phyloP scores from a whole-genome alignment of 2,113 vertebrate species.

The Pomatorhinus ruficollis region DNA sequence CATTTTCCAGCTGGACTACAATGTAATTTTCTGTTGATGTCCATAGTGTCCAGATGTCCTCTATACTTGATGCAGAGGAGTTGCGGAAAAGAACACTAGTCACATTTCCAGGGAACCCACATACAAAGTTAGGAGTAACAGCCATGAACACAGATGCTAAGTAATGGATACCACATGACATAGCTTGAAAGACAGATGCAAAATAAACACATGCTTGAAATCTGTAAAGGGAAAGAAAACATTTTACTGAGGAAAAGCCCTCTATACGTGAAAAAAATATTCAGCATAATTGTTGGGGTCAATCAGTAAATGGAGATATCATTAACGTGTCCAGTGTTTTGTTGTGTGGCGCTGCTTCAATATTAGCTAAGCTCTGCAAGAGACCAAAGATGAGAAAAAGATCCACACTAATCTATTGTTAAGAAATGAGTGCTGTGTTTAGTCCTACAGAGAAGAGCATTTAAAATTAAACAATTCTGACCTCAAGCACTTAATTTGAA shows the following conservation, averaged over 20 bases:
- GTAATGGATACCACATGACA: slow-evolving; percentile 92
- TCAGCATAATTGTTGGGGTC: not conserved
- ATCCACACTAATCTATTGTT: not conserved
- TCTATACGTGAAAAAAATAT: not conserved
- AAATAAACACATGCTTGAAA: slow-evolving; percentile 92
- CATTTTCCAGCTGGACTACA: slow-evolving; percentile 77
- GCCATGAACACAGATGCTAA: slow-evolving; percentile 90
- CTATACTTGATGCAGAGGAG: slow-evolving; percentile 69
- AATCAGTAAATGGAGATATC: not conserved
- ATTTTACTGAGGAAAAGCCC: not conserved
- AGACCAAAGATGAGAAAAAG: not conserved
- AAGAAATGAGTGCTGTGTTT: not conserved
- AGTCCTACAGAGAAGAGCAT: not conserved
- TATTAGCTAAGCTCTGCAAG: not conserved
- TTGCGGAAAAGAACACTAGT: slow-evolving; percentile 80
- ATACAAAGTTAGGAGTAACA: slow-evolving; percentile 85
- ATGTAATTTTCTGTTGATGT: slow-evolving; percentile 69
- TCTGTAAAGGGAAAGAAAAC: slow-evolving; percentile 70
- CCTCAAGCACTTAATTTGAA: not conserved
- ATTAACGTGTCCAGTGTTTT: not conserved
- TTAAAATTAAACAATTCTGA: not conserved
- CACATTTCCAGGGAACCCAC: slow-evolving; percentile 79
- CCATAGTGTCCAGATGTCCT: slow-evolving; percentile 78
- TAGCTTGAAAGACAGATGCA: slow-evolving; percentile 86
- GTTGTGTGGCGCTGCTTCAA: not conserved